Conservation (phyloP, 2,888 invertebrate species). For the Polietes domitor region DNA sequence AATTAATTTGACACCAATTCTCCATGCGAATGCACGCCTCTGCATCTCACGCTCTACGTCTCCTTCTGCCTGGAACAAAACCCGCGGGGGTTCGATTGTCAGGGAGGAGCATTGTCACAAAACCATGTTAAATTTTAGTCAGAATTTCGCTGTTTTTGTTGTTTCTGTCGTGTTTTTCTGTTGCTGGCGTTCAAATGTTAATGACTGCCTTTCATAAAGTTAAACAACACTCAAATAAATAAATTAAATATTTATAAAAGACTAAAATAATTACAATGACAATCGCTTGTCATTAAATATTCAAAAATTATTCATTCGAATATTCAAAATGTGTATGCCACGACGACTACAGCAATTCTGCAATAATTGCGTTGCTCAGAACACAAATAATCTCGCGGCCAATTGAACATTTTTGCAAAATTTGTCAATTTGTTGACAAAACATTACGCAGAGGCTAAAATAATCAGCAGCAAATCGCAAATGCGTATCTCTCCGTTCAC, state of each 20-base stretch:
- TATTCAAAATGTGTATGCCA: slow-evolving; percentile 14
- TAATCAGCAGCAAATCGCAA: slow-evolving; percentile 54
- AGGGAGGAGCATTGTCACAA: slow-evolving; percentile 15
- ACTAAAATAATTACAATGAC: slow-evolving; percentile 57
- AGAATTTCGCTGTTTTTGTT: slow-evolving; percentile 5
- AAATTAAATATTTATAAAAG: slow-evolving; percentile 33
- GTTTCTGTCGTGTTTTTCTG: background rate
- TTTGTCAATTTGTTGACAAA: slow-evolving; percentile 77
- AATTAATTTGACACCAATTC: slow-evolving; percentile 71
- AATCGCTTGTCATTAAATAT: slow-evolving; percentile 59
- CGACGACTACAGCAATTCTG: background rate
- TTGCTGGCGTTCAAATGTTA: slow-evolving; percentile 15
- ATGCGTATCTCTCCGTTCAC: slow-evolving; percentile 13
- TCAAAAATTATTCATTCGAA: slow-evolving; percentile 39
- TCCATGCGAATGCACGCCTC: slow-evolving; percentile 23
- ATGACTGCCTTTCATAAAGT: slow-evolving; percentile 10
- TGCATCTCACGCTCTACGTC: background rate
- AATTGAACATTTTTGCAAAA: slow-evolving; percentile 62
- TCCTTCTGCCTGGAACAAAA: background rate
- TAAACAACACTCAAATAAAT: slow-evolving; percentile 28
- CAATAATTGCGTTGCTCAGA: slow-evolving; percentile 29
- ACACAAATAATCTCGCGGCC: slow-evolving; percentile 34
- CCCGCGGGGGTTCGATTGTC: slow-evolving; percentile 50
- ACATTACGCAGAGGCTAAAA: slow-evolving; percentile 71
- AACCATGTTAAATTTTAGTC: slow-evolving; percentile 8